These are phyloP conservation scores for Pimpla rufipes DNA, from an alignment of 2,888 invertebrate species.

Conservation along the genomic window DNA sequence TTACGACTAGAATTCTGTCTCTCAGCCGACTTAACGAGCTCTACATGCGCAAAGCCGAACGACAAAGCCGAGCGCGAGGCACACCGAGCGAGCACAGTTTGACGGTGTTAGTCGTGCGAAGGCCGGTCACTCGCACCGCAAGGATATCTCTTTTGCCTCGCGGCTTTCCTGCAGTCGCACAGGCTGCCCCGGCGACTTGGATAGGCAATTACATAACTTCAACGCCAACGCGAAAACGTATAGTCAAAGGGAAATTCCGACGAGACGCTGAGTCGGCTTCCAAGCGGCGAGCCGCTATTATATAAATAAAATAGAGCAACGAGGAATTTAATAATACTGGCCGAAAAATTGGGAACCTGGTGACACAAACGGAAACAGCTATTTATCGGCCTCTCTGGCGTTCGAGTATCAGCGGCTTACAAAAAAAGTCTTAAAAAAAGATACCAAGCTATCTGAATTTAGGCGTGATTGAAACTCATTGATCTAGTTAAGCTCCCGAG, in stretches of 20 bases:
- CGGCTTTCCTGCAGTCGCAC: constrained; percentile 14
- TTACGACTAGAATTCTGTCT: constrained; percentile 2
- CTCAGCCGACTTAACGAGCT: not conserved
- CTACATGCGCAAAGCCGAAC: not conserved
- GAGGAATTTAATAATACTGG: too few relatives aligned
- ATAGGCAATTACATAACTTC: constrained; percentile 27
- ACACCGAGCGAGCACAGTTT: not conserved
- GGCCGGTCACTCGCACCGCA: constrained; percentile 21
- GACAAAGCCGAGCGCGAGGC: not conserved
- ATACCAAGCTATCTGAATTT: constrained; percentile 6
- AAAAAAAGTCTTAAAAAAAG: not conserved
- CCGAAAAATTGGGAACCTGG: not conserved
- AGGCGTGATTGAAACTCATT: constrained; percentile 10
- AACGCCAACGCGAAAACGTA: constrained; percentile 15
- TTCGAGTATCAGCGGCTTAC: too few relatives aligned
- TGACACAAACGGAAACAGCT: too few relatives aligned
- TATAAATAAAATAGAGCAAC: too few relatives aligned
- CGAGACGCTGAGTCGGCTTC: constrained; percentile 10
- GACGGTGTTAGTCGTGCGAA: constrained; percentile 17
- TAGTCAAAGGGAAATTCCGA: constrained; percentile 15
- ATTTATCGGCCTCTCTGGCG: not conserved
- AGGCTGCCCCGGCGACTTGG: constrained; percentile 10
- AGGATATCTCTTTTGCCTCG: constrained; percentile 44
- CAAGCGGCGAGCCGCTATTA: not conserved
- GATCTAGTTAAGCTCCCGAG: constrained; percentile 27